Conservation (phyloP, 1,140 invertebrate genomes). For the Riptortus pedestris region DNA sequence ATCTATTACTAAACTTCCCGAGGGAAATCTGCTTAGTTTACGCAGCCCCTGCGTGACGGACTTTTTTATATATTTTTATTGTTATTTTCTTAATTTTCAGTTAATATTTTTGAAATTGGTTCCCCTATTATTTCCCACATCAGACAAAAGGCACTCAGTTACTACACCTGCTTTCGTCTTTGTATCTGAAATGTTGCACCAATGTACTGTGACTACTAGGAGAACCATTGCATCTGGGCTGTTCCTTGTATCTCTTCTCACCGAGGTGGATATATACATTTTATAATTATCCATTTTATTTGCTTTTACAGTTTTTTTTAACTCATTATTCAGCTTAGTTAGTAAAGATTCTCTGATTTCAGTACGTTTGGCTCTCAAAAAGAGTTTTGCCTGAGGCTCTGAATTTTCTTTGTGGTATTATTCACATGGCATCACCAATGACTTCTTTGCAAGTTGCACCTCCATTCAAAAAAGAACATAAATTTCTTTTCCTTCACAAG, state of each 20-base stretch:
- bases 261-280: slow-evolving; percentile 47
- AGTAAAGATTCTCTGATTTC: slow-evolving; percentile 34
- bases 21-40: no score
- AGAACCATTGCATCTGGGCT: slow-evolving; percentile 65
- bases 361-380: slow-evolving; percentile 71
- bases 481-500: slow-evolving; percentile 41
- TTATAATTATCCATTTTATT: no score
- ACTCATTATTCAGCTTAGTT: not conserved
- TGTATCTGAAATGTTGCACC: slow-evolving; percentile 65
- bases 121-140: slow-evolving; percentile 69
- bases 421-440: slow-evolving; percentile 42
- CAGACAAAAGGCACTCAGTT: slow-evolving; percentile 79
- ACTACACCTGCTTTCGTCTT: slow-evolving; percentile 72
- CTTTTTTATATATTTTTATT: not conserved
- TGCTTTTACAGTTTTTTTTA: no score
- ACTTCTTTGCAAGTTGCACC: slow-evolving; percentile 36
- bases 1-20: no score
- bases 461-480: slow-evolving; percentile 48
- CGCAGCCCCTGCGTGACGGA: no score
- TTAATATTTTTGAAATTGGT: slow-evolving; percentile 70
- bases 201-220: slow-evolving; percentile 47
- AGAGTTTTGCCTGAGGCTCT: slow-evolving; percentile 64
- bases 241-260: slow-evolving; percentile 57
- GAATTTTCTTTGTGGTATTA: slow-evolving; percentile 61
- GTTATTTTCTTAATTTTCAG: slow-evolving; percentile 39